Evolutionary conservation across 2,113 vertebrate species (phyloP).

Genomic region (Leucoraja erinaceus): DNA sequence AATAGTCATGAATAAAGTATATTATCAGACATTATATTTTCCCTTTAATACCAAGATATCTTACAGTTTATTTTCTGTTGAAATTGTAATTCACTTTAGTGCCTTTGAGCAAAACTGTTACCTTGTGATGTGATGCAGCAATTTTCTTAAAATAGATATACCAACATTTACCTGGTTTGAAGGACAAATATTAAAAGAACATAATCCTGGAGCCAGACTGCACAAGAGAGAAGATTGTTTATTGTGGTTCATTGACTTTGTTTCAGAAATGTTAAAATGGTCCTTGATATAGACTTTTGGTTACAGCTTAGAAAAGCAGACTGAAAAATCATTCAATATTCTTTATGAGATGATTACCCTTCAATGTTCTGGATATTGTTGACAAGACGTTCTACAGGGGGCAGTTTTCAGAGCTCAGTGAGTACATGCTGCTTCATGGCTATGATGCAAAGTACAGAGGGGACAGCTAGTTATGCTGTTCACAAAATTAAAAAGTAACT

Average conservation of each 20-base stretch:
- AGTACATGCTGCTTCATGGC: background rate
- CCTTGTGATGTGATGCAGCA: background rate
- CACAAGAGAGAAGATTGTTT: background rate
- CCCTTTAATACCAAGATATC: background rate
- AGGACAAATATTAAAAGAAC: constrained; percentile 1
- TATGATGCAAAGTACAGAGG: background rate
- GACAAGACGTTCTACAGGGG: background rate
- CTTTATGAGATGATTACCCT: background rate
- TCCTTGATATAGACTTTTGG: background rate
- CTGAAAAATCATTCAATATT: constrained; percentile 26
- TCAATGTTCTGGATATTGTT: background rate
- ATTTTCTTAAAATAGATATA: background rate
- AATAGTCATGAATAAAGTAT: background rate
- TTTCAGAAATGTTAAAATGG: background rate
- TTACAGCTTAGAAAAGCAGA: background rate
- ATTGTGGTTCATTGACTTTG: background rate
- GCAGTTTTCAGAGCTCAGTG: background rate
- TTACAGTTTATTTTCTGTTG: background rate
- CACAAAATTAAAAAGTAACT: background rate
- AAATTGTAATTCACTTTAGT: background rate
- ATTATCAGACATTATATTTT: background rate
- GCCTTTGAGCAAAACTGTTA: background rate
- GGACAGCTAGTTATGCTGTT: background rate
- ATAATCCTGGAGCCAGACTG: background rate
- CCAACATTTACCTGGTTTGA: background rate